Base-by-base conservation (phyloP, 2,113 vertebrate genomes). In the Oryzias celebensis region DNA sequence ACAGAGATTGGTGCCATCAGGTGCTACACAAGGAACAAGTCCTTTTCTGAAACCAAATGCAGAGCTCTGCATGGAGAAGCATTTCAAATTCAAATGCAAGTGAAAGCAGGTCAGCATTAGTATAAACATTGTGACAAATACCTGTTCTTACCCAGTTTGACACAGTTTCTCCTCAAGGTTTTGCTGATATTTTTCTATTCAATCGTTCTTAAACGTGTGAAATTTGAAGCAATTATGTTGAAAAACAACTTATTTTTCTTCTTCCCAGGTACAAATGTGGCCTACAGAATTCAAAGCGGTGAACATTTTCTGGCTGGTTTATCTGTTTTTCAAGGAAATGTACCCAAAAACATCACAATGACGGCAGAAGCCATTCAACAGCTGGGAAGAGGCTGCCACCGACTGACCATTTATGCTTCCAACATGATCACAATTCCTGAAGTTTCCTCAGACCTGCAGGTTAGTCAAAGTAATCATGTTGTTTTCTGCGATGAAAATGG, bases 21-120 rank as follows among this genome's bases (percentile, higher is more conserved):
- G 4, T 97, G 96, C 68, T 88, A 86, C 10, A 85, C 88, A 78
- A 80, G 77, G 18, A 81, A 85, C 0, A 73, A 46, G 14, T 73
- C 85, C 16, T 92, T 90, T 58, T 75, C 69, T 62, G 62, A 62
- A 71, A 66, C 70, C 1, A 43, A 66, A 58, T 98, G 95, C 86
- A 78, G 18, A 1, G 77, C 85, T 0, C 78, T 92, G 6, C 83
- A 90, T 0, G 84, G 91, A 58, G 81, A 90, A 4, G 5, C 48
- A 2, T 2, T 98, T 75, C 89, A 90, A 65, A 92, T 96, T 69
- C 92, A 96, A 76, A 87, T 92, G 44, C 81, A 90, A 65, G 79
- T 94, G 17, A 82, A 77, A 36, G 79, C 87, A 92, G 94, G 96
- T 95, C 62, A 28, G 53, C 60, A 4, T 10, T 6, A 7, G 43